phyloP scores from a whole-genome alignment of 2,797 vertebrate genomes.

The Numenius phaeopus region DNA sequence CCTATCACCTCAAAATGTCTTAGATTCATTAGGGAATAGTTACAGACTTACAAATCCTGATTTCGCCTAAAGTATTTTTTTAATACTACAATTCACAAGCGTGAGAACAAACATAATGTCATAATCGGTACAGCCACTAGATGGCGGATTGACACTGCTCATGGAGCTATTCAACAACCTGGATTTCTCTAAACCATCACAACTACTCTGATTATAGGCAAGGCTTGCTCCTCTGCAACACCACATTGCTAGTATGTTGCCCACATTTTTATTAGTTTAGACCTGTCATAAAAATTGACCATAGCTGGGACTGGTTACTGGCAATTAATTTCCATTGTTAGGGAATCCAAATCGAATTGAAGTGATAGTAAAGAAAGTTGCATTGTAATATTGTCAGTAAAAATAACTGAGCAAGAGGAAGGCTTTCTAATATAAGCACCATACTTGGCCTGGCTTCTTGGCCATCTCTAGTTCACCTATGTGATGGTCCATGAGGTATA shows the following conservation, averaged over 20 bases:
- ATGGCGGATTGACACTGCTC: not conserved
- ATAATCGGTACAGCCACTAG: slow-evolving; percentile 36
- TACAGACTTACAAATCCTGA: not conserved
- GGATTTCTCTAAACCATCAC: not conserved
- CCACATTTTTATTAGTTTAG: not conserved
- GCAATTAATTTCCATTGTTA: not conserved
- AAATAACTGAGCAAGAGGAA: not conserved
- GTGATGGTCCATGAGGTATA: not conserved
- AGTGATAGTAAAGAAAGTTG: not conserved
- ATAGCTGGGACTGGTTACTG: not conserved
- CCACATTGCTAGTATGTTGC: not conserved
- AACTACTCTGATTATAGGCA: not conserved
- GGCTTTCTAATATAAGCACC: not conserved
- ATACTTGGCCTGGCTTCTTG: not conserved
- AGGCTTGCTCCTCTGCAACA: not conserved
- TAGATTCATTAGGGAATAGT: not conserved
- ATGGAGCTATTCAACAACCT: not conserved
- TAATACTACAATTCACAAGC: not conserved
- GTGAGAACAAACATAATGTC: not conserved
- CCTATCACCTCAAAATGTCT: not conserved
- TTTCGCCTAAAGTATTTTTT: not conserved
- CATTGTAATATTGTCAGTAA: not conserved
- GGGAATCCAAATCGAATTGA: not conserved
- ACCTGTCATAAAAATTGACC: not conserved
- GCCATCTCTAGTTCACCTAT: not conserved